Base-by-base conservation (phyloP, 2,113 vertebrate genomes). In the Gallinago jamesoni region DNA sequence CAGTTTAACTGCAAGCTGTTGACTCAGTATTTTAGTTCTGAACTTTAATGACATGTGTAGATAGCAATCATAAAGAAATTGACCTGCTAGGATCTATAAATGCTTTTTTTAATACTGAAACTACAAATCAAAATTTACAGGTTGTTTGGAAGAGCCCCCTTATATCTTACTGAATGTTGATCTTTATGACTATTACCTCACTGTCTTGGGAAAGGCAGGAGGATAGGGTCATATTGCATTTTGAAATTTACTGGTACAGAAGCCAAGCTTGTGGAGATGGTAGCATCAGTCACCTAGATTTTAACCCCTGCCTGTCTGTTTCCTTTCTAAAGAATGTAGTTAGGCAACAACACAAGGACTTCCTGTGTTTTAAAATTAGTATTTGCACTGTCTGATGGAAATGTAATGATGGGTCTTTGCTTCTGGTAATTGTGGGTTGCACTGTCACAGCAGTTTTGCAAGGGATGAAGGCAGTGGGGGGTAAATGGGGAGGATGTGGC, bases 361-460 rank as follows among this genome's bases (percentile, higher is more conserved):
- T 96, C 48, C 77, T 79, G 80, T 31, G 35, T 47, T 95, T 94
- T 93, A 89, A 96, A 96, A 95, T 95, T 87, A 89, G 73, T 94
- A 73, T 92, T 96, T 96, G 84, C 66, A 84, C 19, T 62, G 77
- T 79, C 48, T 18, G 17, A 82, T 76, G 89, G 69, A 92, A 94
- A 76, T 25, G 39, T 96, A 97, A 97, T 95, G 86, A 97, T 76
- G 70, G 96, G 94, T 93, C 81, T 94, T 75, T 69, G 89, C 77
- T 82, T 48, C 77, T 94, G 80, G 73, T 92, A 90, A 93, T 91
- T 94, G 94, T 69, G 77, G 94, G 70, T 90, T 94, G 73, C 37
- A 22, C 77, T 62, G 69, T 87, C 86, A 67, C 62, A 82, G 86
- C 14, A 94, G 80, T 81, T 90, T 90, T 87, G 57, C 76, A 94